phyloP scores from a whole-genome alignment of 30 jellyfish, hydroid and myxozoan species.

The Hydra vulgaris region DNA sequence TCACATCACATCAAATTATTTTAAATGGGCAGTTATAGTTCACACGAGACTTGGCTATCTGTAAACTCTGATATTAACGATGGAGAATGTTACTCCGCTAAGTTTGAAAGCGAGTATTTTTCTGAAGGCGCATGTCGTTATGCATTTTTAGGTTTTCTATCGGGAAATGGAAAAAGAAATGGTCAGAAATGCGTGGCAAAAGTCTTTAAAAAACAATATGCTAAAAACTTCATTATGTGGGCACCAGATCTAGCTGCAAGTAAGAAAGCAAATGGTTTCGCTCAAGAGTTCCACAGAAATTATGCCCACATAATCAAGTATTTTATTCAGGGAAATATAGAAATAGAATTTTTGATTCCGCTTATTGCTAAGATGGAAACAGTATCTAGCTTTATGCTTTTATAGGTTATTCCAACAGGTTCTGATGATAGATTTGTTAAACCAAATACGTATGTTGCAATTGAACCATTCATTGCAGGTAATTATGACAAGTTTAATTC shows the following conservation, averaged over 20 bases:
- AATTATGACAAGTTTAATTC: not conserved
- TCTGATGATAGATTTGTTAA: not conserved
- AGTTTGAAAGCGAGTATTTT: not conserved
- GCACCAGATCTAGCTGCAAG: not conserved
- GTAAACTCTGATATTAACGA: not conserved
- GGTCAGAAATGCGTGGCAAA: not conserved
- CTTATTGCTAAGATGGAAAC: not conserved
- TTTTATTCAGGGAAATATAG: not conserved
- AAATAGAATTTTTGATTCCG: not conserved
- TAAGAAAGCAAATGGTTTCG: not conserved
- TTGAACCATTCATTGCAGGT: constrained; percentile 1
- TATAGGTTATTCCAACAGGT: not conserved
- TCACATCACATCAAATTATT: too few species aligned
- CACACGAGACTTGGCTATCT: not conserved
- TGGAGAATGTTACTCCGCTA: not conserved
- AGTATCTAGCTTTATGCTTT: not conserved
- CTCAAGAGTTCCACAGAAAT: not conserved
- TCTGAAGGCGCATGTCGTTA: not conserved
- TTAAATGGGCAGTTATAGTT: not conserved
- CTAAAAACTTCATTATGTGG: not conserved
- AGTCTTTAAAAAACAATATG: not conserved
- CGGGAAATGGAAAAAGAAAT: not conserved
- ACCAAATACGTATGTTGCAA: not conserved
- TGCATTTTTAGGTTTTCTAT: not conserved
- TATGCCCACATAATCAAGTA: not conserved